These are phyloP conservation scores for Belonocnema kinseyi DNA, from an alignment of 1,140 invertebrate genomes.

Conservation along the genomic window DNA sequence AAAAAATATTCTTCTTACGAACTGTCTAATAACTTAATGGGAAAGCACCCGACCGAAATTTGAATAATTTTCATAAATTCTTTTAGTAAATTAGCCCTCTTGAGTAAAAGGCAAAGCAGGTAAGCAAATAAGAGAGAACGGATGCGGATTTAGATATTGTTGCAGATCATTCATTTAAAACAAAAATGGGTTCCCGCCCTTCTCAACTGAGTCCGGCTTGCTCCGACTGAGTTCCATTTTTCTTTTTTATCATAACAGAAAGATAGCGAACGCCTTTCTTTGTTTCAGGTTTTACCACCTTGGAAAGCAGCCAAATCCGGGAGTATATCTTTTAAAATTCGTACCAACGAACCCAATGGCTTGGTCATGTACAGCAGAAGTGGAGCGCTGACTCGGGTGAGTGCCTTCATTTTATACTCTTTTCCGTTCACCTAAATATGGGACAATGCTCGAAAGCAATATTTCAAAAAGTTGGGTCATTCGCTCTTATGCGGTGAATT, in stretches of 20 bases:
- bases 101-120: no score
- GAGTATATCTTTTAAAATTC: slow-evolving; percentile 93
- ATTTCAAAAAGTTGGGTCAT: slow-evolving; percentile 8
- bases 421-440: slow-evolving; percentile 25
- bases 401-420: slow-evolving; percentile 42
- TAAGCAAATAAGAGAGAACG: no score
- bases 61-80: no score
- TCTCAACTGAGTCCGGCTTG: not conserved
- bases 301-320: slow-evolving; percentile 92
- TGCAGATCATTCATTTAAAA: no score
- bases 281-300: slow-evolving; percentile 86
- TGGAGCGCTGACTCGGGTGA: slow-evolving; percentile 83
- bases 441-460: slow-evolving; percentile 20
- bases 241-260: slow-evolving; percentile 11
- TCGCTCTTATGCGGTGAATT: not conserved
- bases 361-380: slow-evolving; percentile 95
- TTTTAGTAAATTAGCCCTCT: no score
- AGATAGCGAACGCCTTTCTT: slow-evolving; percentile 51
- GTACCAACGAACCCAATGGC: slow-evolving; percentile 95
- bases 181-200: not conserved
- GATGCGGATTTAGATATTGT: no score
- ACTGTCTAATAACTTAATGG: no score
- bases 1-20: no score
- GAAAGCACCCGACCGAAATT: no score
- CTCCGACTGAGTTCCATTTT: not conserved